Percentiles rank a stretch among this genome's conserved stretches.
Evolutionary conservation across 2,888 invertebrate genomes (phyloP).

Genomic region (Acleris literana): DNA sequence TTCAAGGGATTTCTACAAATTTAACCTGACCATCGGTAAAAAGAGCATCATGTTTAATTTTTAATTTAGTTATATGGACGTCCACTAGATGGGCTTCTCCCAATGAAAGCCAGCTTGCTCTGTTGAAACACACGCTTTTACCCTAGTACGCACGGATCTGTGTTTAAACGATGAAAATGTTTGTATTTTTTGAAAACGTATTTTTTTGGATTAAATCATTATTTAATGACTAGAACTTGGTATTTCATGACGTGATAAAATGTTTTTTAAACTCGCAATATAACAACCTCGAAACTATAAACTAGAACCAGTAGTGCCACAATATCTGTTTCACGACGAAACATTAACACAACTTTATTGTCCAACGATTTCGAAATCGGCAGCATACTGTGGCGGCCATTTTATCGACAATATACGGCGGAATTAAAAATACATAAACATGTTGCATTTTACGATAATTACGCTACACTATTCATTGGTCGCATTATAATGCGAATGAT

Average conservation of each 20-base stretch:
- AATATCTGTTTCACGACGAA: conserved; percentile 47
- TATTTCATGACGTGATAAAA: not conserved
- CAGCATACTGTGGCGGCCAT: conserved; percentile 58
- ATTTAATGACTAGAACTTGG: no score
- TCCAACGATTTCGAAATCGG: conserved; percentile 67
- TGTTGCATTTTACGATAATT: conserved; percentile 80
- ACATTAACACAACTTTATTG: conserved; percentile 75
- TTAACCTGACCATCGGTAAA: no score
- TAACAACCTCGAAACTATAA: not conserved
- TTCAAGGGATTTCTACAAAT: no score
- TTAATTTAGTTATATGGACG: no score
- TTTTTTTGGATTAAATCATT: no score
- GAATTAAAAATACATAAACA: conserved; percentile 83
- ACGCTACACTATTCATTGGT: conserved; percentile 69
- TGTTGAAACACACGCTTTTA: no score
- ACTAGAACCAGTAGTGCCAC: conserved; percentile 17
- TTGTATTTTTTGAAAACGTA: no score
- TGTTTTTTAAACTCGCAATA: not conserved
- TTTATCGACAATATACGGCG: conserved; percentile 70
- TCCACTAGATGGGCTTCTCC: no score
- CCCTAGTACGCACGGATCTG: no score
- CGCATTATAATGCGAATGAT: conserved; percentile 68
- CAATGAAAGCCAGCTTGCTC: no score
- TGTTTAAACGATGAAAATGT: no score
- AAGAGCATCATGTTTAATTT: no score